Evolutionary conservation across 2,797 vertebrate species (phyloP).

Genomic region (Meriones psammophilus): DNA sequence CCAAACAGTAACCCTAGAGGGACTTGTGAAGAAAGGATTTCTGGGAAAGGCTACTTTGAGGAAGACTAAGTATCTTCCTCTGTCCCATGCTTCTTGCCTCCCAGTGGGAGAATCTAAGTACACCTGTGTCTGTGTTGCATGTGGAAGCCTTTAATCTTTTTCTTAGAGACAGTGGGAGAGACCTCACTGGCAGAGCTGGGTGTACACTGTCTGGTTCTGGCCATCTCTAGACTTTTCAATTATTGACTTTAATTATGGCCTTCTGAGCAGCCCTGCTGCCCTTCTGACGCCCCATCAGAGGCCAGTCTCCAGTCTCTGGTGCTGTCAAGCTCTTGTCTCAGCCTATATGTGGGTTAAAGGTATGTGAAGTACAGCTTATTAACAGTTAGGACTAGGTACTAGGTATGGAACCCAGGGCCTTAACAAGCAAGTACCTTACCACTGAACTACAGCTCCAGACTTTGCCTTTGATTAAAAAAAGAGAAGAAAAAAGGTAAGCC

Average conservation of each 20-base stretch:
- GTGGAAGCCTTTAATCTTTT: slow-evolving; percentile 54
- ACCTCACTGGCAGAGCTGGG: slow-evolving; percentile 22
- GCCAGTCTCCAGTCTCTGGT: neutral
- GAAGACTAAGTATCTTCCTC: slow-evolving; percentile 9
- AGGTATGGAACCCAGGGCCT: neutral
- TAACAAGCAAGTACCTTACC: no score
- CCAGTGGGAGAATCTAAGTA: neutral
- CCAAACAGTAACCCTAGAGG: neutral
- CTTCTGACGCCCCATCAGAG: neutral
- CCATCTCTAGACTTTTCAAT: slow-evolving; percentile 72
- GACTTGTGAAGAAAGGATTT: neutral
- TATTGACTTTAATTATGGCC: slow-evolving; percentile 72
- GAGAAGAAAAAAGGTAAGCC: neutral
- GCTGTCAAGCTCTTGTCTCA: neutral
- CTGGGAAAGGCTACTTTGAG: neutral
- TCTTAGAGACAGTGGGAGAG: neutral
- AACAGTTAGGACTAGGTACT: neutral
- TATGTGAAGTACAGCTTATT: neutral
- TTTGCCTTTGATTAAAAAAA: neutral
- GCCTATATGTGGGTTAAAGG: neutral
- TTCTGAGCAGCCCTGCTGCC: neutral
- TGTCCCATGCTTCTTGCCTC: neutral
- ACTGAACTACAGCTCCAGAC: neutral
- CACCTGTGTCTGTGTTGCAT: neutral
- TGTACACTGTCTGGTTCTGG: slow-evolving; percentile 63